Percentiles rank a stretch among this genome's conserved stretches.
Conservation (phyloP, 2,113 vertebrate species). For the Regulus satrapa region DNA sequence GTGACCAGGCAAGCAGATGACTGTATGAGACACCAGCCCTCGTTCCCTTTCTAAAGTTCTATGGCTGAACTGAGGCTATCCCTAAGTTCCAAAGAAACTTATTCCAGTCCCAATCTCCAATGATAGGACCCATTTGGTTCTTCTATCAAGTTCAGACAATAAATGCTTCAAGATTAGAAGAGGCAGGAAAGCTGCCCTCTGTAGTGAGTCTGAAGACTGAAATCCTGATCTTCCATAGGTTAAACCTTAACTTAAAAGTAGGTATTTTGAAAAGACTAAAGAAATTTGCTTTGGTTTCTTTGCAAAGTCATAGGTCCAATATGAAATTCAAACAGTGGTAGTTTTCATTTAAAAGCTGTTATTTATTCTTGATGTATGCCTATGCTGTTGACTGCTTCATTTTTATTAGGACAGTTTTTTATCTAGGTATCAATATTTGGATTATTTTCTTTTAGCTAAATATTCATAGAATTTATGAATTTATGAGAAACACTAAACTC, state of each 20-base stretch:
- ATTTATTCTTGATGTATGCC: background rate
- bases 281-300: background rate
- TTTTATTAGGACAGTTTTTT: background rate
- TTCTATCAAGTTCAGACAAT: background rate
- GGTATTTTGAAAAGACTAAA: background rate
- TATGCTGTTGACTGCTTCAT: background rate
- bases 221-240: background rate
- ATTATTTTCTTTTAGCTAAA: background rate
- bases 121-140: background rate
- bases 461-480: background rate
- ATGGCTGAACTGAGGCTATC: background rate
- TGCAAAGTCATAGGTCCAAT: background rate
- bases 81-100: background rate
- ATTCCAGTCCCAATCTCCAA: background rate
- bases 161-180: background rate
- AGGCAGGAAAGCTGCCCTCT: background rate
- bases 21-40: background rate
- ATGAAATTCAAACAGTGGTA: background rate
- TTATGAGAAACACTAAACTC: background rate
- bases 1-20: background rate
- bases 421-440: background rate
- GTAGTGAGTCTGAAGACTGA: background rate
- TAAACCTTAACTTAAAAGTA: background rate
- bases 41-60: background rate
- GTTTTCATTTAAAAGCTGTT: background rate